These are phyloP conservation scores for Tineola bisselliella DNA, from an alignment of 2,888 invertebrate genomes.

Conservation along the genomic window DNA sequence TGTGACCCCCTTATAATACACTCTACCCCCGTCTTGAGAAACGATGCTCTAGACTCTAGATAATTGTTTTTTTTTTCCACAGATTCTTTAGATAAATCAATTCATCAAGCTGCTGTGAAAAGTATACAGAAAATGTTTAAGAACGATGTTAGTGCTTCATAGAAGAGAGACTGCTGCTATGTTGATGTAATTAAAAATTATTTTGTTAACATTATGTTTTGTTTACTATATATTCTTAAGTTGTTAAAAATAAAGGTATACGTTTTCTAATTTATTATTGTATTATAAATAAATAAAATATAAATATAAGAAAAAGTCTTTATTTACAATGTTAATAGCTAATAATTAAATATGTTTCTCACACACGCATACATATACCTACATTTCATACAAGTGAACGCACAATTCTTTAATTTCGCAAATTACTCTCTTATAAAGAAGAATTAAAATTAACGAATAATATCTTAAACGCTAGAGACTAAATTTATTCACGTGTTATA, in stretches of 20 bases:
- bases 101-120: constrained; percentile 82
- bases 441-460: neutral
- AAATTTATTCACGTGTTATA: neutral
- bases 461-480: neutral
- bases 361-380: neutral
- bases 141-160: constrained; percentile 36
- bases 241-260: neutral
- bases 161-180: constrained; percentile 17
- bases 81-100: constrained; percentile 80
- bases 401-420: too few relatives aligned
- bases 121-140: constrained; percentile 68
- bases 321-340: constrained; percentile 57
- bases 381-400: neutral
- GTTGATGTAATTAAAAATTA: too few relatives aligned
- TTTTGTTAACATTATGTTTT: too few relatives aligned
- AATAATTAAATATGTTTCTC: constrained; percentile 28
- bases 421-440: neutral
- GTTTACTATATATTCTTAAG: too few relatives aligned
- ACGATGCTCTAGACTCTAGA: too few relatives aligned
- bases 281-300: neutral
- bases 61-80: constrained; percentile 27
- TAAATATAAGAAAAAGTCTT: constrained; percentile 28
- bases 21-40: too few relatives aligned
- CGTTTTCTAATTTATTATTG: neutral
- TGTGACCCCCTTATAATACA: too few relatives aligned